Evolutionary conservation across 2,888 invertebrate species (phyloP).

Genomic region (Aphidoletes aphidimyza): DNA sequence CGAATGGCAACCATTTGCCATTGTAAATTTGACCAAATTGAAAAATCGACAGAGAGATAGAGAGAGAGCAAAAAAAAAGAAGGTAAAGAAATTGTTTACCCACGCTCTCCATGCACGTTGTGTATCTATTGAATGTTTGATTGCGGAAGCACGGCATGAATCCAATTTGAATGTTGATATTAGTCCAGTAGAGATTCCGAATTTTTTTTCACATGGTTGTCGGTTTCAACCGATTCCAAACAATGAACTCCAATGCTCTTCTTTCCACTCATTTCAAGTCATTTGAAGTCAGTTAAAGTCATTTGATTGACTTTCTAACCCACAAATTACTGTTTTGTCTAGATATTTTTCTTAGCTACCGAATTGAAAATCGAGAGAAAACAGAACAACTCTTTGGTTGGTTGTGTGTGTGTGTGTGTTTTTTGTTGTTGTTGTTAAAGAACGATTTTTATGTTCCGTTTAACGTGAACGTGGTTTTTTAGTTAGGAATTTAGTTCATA

Average conservation of each 20-base stretch:
- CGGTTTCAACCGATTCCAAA: no score
- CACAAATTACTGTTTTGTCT: conserved; percentile 17
- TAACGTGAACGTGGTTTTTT: no score
- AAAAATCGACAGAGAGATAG: background rate
- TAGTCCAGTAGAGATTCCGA: background rate
- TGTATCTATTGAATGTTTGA: background rate
- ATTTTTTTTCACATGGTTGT: background rate
- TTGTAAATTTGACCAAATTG: conserved; percentile 40
- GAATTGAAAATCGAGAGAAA: no score
- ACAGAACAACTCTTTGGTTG: no score
- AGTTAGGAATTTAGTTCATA: no score
- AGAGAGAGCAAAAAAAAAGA: background rate
- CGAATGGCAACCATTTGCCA: background rate
- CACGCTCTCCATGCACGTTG: conserved; percentile 10
- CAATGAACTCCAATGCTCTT: background rate
- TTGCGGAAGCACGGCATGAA: conserved; percentile 45
- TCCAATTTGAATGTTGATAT: conserved; percentile 10
- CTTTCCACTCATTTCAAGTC: background rate
- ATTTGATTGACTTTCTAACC: conserved; percentile 50
- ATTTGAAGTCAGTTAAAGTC: no score
- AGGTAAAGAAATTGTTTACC: background rate
- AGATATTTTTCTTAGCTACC: background rate
- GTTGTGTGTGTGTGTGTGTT: no score
- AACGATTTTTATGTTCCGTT: no score
- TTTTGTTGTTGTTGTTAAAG: no score